These are phyloP conservation scores for Eulemur coronatus DNA, from an alignment of 2,797 vertebrate genomes.

Conservation along the genomic window DNA sequence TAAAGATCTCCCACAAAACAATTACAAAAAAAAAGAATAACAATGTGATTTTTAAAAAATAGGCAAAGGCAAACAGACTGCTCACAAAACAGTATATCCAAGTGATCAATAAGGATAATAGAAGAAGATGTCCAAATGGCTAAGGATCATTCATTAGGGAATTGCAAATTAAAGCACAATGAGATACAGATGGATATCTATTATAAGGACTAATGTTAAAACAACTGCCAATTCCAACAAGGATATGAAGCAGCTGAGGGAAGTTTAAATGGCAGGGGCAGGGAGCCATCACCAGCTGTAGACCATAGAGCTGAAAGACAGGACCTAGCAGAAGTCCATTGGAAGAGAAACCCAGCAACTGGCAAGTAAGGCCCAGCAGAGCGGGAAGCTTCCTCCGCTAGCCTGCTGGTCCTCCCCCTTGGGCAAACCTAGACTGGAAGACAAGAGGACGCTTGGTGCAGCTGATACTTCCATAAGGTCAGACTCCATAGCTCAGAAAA, in stretches of 20 bases:
- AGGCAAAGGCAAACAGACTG: neutral
- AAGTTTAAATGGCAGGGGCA: neutral
- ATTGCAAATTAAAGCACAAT: neutral
- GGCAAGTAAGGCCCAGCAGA: neutral
- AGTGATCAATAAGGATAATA: neutral
- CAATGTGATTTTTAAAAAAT: neutral
- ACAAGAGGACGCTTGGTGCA: neutral
- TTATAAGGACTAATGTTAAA: neutral
- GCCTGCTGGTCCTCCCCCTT: no score
- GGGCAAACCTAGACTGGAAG: neutral
- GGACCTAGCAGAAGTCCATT: neutral
- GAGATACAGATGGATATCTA: neutral
- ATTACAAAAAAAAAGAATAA: neutral
- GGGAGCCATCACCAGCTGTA: neutral
- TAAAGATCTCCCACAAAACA: neutral
- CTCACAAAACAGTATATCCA: neutral
- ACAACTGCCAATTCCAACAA: neutral
- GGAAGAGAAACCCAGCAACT: neutral
- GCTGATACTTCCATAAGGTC: neutral
- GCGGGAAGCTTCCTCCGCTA: neutral
- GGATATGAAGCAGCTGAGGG: no score
- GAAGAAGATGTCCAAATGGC: neutral
- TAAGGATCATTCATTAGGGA: neutral
- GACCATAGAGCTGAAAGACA: neutral
- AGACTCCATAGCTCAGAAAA: neutral